Percentiles rank a stretch among this genome's conserved stretches.
Conservation (phyloP, 2,113 vertebrate species). For the Callocephalon fimbriatum region DNA sequence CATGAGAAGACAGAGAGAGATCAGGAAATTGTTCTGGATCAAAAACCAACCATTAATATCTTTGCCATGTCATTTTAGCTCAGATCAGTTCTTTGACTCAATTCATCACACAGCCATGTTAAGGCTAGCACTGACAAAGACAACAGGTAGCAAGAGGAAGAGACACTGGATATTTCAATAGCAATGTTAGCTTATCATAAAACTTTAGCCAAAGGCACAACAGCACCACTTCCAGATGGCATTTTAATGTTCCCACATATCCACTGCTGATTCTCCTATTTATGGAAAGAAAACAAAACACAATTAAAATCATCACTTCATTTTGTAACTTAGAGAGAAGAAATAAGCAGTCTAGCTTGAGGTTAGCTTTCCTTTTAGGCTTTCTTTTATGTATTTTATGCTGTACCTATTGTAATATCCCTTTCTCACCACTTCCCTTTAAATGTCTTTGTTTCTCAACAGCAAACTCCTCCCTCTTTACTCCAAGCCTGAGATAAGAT, state of each 20-base stretch:
- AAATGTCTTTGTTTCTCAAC: not conserved
- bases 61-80: not conserved
- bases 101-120: not conserved
- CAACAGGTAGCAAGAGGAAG: not conserved
- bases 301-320: not conserved
- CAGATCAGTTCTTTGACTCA: not conserved
- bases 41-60: not conserved
- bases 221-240: not conserved
- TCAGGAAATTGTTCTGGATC: not conserved
- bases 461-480: not conserved
- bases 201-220: not conserved
- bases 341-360: not conserved
- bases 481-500: not conserved
- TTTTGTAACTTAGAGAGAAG: not conserved
- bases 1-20: not conserved
- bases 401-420: not conserved
- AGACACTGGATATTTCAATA: not conserved
- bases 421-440: not conserved
- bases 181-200: not conserved
- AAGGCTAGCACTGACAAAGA: not conserved
- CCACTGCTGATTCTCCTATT: not conserved
- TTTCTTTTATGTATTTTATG: not conserved
- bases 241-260: not conserved
- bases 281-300: not conserved
- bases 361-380: not conserved